These are phyloP conservation scores for Heteromormyrus szaboi DNA, from an alignment of 2,797 vertebrate species.

Conservation along the genomic window DNA sequence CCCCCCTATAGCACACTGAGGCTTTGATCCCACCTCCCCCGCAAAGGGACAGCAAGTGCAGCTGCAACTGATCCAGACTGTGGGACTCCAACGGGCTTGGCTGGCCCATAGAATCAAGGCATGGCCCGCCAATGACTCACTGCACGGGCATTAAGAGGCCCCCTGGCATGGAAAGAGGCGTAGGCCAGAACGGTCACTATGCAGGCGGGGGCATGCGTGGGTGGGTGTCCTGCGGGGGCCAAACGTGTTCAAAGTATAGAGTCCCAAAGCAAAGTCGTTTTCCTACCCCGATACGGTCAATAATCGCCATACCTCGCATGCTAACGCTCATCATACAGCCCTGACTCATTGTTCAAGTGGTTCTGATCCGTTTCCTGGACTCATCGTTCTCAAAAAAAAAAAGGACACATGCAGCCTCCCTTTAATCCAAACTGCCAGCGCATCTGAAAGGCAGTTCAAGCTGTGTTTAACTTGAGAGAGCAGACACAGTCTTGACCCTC, in stretches of 20 bases:
- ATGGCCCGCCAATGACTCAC: not conserved
- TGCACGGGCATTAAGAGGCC: not conserved
- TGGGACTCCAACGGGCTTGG: not conserved
- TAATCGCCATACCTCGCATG: not conserved
- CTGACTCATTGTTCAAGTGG: not conserved
- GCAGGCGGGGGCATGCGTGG: not conserved
- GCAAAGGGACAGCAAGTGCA: not conserved
- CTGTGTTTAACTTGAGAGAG: not conserved
- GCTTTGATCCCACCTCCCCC: not conserved
- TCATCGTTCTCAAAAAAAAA: not conserved
- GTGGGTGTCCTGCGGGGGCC: not conserved
- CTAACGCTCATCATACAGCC: not conserved
- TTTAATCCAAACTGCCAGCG: not conserved
- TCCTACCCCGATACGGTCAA: conserved; percentile 20
- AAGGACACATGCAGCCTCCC: not conserved
- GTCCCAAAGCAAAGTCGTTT: not conserved
- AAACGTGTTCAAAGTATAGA: not conserved
- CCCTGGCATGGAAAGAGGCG: not conserved
- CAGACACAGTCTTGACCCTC: not conserved
- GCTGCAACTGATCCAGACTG: not conserved
- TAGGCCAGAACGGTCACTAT: not conserved
- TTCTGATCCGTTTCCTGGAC: not conserved
- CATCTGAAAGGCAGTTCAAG: not conserved
- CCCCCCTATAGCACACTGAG: not conserved
- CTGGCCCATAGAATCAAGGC: not conserved